These are phyloP conservation scores for Aphyosemion australe DNA, from an alignment of 2,113 vertebrate species.

Conservation along the genomic window DNA sequence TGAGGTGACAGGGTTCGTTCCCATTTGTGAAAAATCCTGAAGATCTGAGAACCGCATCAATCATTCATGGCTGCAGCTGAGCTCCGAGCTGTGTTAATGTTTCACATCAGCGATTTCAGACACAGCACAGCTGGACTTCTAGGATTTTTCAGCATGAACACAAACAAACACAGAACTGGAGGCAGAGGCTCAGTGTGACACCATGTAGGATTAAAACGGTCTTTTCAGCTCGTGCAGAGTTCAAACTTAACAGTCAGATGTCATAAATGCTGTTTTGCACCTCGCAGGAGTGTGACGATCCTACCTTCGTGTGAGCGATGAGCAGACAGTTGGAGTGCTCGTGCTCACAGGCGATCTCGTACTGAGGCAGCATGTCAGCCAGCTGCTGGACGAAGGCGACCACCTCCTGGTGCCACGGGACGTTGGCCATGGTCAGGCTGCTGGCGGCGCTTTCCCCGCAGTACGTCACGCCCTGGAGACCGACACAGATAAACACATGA, in stretches of 20 bases:
- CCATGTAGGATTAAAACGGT: too few species aligned
- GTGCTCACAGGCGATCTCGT: constrained; percentile 90
- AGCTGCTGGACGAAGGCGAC: constrained; percentile 87
- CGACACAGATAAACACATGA: too few species aligned
- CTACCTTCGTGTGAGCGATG: constrained; percentile 90
- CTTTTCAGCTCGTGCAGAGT: too few species aligned
- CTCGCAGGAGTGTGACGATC: not conserved
- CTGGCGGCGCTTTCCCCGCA: constrained; percentile 94
- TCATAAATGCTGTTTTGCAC: too few species aligned
- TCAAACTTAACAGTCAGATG: too few species aligned
- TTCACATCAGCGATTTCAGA: too few species aligned
- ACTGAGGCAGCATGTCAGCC: constrained; percentile 82
- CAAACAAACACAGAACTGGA: too few species aligned
- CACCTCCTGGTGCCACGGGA: constrained; percentile 97
- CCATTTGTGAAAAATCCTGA: too few species aligned
- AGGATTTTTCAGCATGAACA: too few species aligned
- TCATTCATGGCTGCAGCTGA: not conserved
- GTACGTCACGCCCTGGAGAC: constrained; percentile 90
- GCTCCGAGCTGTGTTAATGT: not conserved
- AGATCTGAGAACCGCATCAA: too few species aligned
- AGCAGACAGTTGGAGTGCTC: constrained; percentile 95
- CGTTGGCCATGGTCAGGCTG: constrained; percentile 94
- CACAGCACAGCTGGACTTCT: too few species aligned
- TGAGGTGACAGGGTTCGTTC: not conserved
- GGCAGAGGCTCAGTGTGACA: too few species aligned